Conservation (phyloP, 2,113 vertebrate species). For the Dendrocopos noguchii region DNA sequence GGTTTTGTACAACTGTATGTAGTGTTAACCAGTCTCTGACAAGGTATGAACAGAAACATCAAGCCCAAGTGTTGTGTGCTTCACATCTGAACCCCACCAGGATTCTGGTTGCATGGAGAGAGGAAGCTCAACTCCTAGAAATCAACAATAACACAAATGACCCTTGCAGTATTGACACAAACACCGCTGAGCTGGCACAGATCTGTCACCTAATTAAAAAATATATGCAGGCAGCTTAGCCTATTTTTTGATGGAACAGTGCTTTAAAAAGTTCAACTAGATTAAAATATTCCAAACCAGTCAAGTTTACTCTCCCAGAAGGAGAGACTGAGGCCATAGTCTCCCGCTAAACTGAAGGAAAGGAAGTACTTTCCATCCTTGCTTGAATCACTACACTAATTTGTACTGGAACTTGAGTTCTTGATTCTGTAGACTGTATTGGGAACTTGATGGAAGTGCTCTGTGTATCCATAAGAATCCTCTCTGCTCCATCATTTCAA, state of each 20-base stretch:
- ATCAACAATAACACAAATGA: neutral
- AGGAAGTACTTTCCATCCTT: neutral
- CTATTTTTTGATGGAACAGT: neutral
- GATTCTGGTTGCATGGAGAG: neutral
- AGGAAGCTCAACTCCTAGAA: neutral
- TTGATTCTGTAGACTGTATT: neutral
- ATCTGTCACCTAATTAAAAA: neutral
- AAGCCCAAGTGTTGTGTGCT: neutral
- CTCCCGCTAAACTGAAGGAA: neutral
- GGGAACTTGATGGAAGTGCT: neutral
- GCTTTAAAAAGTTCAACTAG: neutral
- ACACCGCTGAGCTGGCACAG: neutral
- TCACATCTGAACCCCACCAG: neutral
- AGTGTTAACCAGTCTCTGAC: neutral
- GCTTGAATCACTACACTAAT: neutral
- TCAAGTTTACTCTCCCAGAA: neutral
- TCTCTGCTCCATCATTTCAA: neutral
- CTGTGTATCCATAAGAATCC: neutral
- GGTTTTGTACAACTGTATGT: neutral
- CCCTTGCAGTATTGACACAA: neutral
- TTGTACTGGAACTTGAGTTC: neutral
- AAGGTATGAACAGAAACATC: neutral
- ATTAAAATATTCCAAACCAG: neutral
- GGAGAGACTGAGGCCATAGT: neutral
- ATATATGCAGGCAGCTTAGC: neutral